Evolutionary conservation across 2,113 vertebrate genomes (phyloP), one percentile per base, ranked within the genome.

Genomic region (Neoarius graeffei): DNA sequence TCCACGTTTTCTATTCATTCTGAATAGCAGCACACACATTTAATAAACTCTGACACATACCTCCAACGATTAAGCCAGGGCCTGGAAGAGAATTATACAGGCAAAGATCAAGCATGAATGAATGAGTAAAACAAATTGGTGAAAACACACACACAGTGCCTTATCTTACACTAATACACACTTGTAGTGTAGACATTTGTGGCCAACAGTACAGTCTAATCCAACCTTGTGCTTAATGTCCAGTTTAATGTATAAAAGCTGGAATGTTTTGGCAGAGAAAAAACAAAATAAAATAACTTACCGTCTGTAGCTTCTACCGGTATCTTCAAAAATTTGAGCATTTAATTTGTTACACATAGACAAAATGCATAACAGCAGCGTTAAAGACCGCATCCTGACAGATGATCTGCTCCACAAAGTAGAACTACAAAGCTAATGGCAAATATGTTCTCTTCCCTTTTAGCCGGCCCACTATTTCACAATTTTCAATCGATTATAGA

Each of bases 391-490:
- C 89, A 88, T 90, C 67, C 0, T 81, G 73, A 50, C 54, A 8
- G 20, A 14, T 27, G 15, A 66, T 7, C 11, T 4, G 25, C 25
- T 15, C 1, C 66, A 42, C 20, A 64, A 14, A 73, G 35, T 35
- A 48, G 14, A 27, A 69, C 73, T 56, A 64, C 56, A 30, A 64
- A 19, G 54, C 35, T 56, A 6, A 84, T 15, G 20, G 20, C 15
- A 86, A 76, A 59, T 52, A 73, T 7, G 25, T 20, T 9, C 7
- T 10, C 5, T 82, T 35, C 19, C 0, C 30, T 23, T 42, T 48
- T 15, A 30, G 20, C 59, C 77, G 23, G 52, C 84, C 89, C 52
- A 77, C 48, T 69, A 54, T 89, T 90, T 54, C 81, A 52, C 73
- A 90, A 90, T 27, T 64, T 86, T 59, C 48, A 71, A 48, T 48